Percentiles rank a stretch among this genome's conserved stretches.
phyloP scores from a whole-genome alignment of 2,888 invertebrate species.

The Protophormia terraenovae region DNA sequence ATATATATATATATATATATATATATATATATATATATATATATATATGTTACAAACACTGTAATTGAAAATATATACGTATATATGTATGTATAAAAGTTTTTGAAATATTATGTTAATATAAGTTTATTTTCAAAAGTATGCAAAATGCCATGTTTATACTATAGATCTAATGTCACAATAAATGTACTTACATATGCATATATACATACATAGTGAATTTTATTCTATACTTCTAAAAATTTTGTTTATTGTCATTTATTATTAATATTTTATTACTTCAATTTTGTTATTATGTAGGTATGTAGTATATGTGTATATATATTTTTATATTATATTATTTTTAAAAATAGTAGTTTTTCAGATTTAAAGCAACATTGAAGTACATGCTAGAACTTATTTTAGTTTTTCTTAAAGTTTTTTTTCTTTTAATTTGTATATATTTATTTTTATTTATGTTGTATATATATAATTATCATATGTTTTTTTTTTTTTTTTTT shows the following conservation, averaged over 20 bases:
- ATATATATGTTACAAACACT: no score
- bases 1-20: neutral
- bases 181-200: neutral
- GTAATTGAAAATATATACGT: no score
- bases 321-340: neutral
- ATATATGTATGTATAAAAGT: no score
- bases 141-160: no score
- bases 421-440: neutral
- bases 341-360: slow-evolving; percentile 29
- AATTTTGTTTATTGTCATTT: neutral
- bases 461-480: neutral
- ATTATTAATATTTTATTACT: neutral
- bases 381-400: slow-evolving; percentile 37
- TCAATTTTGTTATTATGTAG: neutral
- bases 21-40: no score
- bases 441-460: neutral
- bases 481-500: neutral
- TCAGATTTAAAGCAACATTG: slow-evolving; percentile 50
- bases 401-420: slow-evolving; percentile 17
- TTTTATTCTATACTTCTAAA: no score
- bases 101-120: no score
- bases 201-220: neutral
- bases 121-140: no score
- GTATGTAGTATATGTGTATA: neutral
- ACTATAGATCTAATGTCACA: no score